Evolutionary conservation across 2,797 vertebrate genomes (phyloP).

Genomic region (Vireo griseus): DNA sequence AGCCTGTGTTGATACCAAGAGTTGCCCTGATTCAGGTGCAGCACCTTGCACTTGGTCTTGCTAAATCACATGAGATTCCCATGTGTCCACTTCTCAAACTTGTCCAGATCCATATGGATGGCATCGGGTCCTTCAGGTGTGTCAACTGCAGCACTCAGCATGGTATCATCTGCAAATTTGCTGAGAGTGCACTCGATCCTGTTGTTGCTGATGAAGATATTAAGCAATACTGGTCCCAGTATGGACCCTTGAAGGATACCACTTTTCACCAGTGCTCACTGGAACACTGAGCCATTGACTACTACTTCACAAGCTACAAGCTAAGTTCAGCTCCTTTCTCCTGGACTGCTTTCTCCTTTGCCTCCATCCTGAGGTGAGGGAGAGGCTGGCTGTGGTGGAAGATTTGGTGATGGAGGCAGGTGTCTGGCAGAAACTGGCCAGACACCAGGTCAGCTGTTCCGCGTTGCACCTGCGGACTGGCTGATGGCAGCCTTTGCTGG

Average conservation of each 20-base stretch:
- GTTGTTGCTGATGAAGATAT: background rate
- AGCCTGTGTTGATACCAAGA: background rate
- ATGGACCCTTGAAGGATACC: background rate
- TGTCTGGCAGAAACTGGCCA: background rate
- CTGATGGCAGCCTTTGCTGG: background rate
- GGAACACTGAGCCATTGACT: background rate
- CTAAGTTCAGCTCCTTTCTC: background rate
- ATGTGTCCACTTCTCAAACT: background rate
- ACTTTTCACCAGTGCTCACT: background rate
- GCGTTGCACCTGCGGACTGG: background rate
- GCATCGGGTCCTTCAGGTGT: background rate
- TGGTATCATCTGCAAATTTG: background rate
- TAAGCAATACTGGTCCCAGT: background rate
- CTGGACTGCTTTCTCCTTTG: background rate
- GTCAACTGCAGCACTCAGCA: background rate
- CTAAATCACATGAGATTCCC: background rate
- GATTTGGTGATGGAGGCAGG: background rate
- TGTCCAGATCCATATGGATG: background rate
- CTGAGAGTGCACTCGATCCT: rapidly evolving
- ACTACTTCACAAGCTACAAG: background rate
- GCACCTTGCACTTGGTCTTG: background rate
- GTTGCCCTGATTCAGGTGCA: background rate
- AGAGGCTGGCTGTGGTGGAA: background rate
- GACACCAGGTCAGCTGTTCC: background rate
- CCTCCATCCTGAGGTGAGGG: background rate